These are phyloP conservation scores for Otolemur garnettii DNA, from an alignment of 2,113 vertebrate species.

Conservation along the genomic window DNA sequence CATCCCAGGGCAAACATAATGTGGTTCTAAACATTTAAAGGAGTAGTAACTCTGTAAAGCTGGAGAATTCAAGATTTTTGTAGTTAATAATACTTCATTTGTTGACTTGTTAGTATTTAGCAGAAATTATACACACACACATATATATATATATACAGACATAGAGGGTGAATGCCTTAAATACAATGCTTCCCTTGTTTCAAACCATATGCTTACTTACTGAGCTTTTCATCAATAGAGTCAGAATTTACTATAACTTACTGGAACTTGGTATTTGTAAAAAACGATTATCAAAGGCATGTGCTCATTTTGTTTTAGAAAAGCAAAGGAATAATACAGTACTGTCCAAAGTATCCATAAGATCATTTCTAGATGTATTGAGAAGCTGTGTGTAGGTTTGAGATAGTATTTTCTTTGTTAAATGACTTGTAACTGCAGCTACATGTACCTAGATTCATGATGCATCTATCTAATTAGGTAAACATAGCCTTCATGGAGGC, in stretches of 20 bases:
- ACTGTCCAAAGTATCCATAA: neutral
- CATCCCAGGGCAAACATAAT: neutral
- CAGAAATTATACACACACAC: neutral
- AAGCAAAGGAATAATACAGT: neutral
- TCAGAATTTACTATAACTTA: neutral
- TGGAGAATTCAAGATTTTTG: neutral
- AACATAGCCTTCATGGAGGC: neutral
- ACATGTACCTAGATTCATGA: neutral
- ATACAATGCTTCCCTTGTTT: neutral
- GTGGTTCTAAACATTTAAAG: neutral
- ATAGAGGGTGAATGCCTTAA: neutral
- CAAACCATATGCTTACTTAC: neutral
- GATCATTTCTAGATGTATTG: constrained; percentile 31
- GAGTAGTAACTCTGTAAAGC: neutral
- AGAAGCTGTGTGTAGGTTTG: neutral
- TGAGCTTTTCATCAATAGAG: neutral
- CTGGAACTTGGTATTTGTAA: neutral
- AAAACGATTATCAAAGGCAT: neutral
- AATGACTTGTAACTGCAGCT: neutral
- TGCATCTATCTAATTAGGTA: neutral
- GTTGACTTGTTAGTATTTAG: neutral
- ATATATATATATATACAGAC: neutral
- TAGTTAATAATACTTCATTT: neutral
- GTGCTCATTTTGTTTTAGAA: neutral
- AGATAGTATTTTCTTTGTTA: constrained; percentile 13